A percentile compares a stretch with the other conserved stretches of the same genome.
phyloP scores from a whole-genome alignment of 2,888 invertebrate genomes.

The Chloromyia formosa region DNA sequence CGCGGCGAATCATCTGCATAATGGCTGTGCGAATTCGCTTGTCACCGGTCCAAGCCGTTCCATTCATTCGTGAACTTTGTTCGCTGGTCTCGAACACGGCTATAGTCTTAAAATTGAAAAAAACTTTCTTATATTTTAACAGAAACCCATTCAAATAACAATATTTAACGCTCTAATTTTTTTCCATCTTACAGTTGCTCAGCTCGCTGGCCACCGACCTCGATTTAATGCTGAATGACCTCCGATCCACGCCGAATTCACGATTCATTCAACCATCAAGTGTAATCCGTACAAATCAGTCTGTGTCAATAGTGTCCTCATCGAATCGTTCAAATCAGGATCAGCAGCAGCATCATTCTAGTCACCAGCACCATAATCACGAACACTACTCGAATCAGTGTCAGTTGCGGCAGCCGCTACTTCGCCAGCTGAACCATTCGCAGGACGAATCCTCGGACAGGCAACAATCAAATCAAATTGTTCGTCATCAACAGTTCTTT shows the following conservation, averaged over 20 bases:
- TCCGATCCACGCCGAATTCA: constrained; percentile 72
- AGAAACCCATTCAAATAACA: no score
- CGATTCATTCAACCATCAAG: constrained; percentile 51
- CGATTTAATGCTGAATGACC: constrained; percentile 85
- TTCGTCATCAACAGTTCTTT: constrained; percentile 40
- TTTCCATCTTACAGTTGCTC: constrained; percentile 72
- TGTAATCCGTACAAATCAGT: constrained; percentile 43
- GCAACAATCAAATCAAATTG: constrained; percentile 22
- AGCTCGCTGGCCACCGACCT: constrained; percentile 84
- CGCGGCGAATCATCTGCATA: no score
- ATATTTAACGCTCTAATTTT: not conserved
- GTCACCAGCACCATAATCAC: constrained; percentile 52
- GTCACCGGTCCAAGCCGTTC: no score
- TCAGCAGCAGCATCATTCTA: constrained; percentile 47
- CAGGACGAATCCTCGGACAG: constrained; percentile 2
- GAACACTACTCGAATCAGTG: constrained; percentile 47
- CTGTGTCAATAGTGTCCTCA: constrained; percentile 37
- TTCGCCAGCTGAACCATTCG: not conserved
- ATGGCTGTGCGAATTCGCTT: no score
- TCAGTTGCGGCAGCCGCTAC: not conserved
- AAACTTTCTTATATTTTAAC: no score
- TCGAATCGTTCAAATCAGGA: constrained; percentile 46
- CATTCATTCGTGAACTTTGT: no score
- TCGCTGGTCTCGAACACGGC: no score
- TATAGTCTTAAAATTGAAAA: no score